These are phyloP conservation scores for Pongo pygmaeus DNA, from an alignment of 2,113 vertebrate species.

Conservation along the genomic window DNA sequence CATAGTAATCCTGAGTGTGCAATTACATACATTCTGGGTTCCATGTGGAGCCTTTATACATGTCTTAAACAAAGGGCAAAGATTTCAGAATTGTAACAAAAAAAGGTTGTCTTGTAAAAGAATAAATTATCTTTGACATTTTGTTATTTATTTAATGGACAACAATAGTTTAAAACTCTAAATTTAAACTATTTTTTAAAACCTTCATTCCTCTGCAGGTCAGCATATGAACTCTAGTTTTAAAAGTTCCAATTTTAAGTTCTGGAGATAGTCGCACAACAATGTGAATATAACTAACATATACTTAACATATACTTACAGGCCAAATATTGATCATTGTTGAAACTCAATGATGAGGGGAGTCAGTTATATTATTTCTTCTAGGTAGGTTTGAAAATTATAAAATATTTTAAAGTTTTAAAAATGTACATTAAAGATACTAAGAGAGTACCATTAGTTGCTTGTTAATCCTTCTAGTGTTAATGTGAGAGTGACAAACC, in stretches of 20 bases:
- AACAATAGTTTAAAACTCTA: background rate
- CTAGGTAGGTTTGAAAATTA: conserved; percentile 12
- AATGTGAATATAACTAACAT: background rate
- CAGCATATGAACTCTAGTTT: background rate
- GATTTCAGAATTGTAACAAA: conserved; percentile 40
- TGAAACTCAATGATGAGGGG: background rate
- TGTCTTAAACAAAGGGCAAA: conserved; percentile 54
- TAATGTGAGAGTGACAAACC: background rate
- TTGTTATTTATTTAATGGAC: background rate
- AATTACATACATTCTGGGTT: conserved; percentile 52
- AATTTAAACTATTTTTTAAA: background rate
- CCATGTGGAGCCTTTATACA: background rate
- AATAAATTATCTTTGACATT: conserved; percentile 12
- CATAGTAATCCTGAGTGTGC: conserved; percentile 51
- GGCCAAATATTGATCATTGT: background rate
- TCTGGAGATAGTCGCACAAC: background rate
- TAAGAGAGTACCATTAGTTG: background rate
- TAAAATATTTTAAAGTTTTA: background rate
- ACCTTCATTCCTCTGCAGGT: background rate
- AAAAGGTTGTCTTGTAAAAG: conserved; percentile 19
- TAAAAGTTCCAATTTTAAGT: conserved; percentile 42
- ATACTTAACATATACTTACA: background rate
- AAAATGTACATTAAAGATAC: background rate
- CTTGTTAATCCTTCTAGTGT: conserved; percentile 15
- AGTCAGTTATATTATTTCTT: background rate